Evolutionary conservation across 2,113 vertebrate species (phyloP).

Genomic region (Fulica atra): DNA sequence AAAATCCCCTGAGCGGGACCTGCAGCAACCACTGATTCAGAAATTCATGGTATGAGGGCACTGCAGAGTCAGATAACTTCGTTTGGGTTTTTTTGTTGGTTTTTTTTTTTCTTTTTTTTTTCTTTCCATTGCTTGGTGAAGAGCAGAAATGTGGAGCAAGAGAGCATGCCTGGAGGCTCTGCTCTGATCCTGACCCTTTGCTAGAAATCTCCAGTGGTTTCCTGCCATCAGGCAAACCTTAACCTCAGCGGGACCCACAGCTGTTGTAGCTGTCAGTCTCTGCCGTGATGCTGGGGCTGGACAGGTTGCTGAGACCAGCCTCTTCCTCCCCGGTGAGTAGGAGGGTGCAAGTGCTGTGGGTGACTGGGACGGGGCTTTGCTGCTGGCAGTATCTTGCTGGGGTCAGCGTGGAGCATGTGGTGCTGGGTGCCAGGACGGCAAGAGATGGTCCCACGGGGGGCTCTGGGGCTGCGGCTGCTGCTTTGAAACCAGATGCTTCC

Average conservation of each 20-base stretch:
- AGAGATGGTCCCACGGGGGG: not conserved
- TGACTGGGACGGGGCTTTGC: not conserved
- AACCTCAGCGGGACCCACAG: not conserved
- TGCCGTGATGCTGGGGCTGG: slow-evolving; percentile 12
- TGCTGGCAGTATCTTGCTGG: not conserved
- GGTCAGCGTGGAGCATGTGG: accelerated
- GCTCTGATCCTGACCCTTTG: not conserved
- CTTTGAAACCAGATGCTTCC: not conserved
- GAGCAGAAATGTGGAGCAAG: slow-evolving; percentile 8
- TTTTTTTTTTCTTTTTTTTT: not conserved
- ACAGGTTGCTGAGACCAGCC: slow-evolving; percentile 18
- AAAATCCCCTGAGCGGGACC: slow-evolving; percentile 63
- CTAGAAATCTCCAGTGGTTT: not conserved
- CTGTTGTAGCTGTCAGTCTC: not conserved
- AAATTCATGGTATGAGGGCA: slow-evolving; percentile 58
- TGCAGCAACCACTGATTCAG: slow-evolving; percentile 55
- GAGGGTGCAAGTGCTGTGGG: not conserved
- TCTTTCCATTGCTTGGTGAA: not conserved
- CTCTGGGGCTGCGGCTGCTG: not conserved
- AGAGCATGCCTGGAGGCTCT: not conserved
- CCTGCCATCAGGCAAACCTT: not conserved
- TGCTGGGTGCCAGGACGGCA: accelerated
- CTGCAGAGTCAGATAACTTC: not conserved
- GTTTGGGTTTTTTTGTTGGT: too few species aligned
- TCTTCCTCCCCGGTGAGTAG: slow-evolving; percentile 46